Evolutionary conservation across 2,797 vertebrate genomes (phyloP).

Genomic region (Remorina albescens): DNA sequence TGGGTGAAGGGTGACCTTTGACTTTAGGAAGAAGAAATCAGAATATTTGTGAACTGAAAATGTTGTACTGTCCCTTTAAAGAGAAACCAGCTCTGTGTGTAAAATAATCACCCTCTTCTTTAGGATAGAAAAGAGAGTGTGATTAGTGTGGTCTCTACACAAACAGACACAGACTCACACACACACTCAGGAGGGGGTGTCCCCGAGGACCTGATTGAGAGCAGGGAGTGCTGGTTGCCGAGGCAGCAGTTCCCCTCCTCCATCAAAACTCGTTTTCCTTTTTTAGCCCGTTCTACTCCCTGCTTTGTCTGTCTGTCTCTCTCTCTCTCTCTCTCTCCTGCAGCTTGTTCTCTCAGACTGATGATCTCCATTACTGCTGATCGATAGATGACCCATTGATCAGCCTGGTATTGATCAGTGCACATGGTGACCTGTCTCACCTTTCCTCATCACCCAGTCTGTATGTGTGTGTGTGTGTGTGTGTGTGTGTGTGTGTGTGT

Average conservation of each 20-base stretch:
- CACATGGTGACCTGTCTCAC: constrained; percentile 45
- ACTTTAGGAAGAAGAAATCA: neutral
- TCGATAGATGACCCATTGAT: constrained; percentile 62
- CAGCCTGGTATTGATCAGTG: constrained; percentile 32
- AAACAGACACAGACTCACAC: too few species aligned
- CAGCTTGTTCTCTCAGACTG: constrained; percentile 47
- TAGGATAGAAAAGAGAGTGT: too few species aligned
- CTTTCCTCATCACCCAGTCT: constrained; percentile 37
- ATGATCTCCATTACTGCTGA: constrained; percentile 64
- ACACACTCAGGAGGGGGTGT: constrained; percentile 32
- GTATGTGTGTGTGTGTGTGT: too few species aligned
- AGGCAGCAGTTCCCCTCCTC: constrained; percentile 63
- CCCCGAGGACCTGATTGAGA: constrained; percentile 68
- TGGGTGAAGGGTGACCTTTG: neutral
- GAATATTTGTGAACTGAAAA: neutral
- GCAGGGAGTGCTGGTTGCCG: constrained; percentile 61
- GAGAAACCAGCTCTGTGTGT: neutral
- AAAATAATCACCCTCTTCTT: constrained; percentile 24
- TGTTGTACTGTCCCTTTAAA: neutral
- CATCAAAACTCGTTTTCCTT: constrained; percentile 35
- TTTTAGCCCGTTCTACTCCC: neutral
- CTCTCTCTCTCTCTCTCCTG: neutral
- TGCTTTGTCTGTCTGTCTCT: neutral
- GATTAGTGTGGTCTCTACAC: too few species aligned
- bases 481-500: constrained; percentile 14